Base-by-base conservation (phyloP, 1,140 invertebrate species). In the Branchinecta lindahli region DNA sequence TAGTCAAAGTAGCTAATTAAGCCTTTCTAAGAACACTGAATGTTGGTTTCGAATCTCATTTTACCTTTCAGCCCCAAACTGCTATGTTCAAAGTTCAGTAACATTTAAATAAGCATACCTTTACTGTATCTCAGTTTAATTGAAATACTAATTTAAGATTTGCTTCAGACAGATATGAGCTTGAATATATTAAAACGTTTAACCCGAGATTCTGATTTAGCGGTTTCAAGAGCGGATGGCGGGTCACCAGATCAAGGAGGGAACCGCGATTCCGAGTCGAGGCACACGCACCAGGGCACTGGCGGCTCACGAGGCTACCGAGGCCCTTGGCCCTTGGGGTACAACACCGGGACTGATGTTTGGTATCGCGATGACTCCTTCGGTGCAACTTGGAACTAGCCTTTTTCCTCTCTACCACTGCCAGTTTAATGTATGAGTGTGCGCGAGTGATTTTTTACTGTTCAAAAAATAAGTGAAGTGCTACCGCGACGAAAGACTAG, bases 301-400 rank as follows among this genome's bases (percentile, higher is more conserved):
- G 52, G 52, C 6, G 52, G 12, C 12, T 61, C 52, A 15, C 52
- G 52, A 6, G 12, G 12, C 52, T 20, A 61, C 18, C 18, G 12
- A 15, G 52, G 52, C 12, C 52, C 52, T 61, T 61, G 52, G 52
- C 12, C 52, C 12, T 15, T 12, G 12, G 52, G 12, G 12, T 61
- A 61, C 18, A 61, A 61, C 18, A 15, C 52, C 18, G 18, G 2
- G 12, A 61, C 52, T 61, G 52, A 61, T 15, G 52, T 61, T 20
- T 61, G 52, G 52, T 61, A 61, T 61, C 52, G 52, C 18, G 52
- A 61, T 61, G 52, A 61, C 18, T 61, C 52, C 12, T 61, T 61
- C 18, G 52, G 52, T 12, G 52, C 52, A 61, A 15, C 52, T 61
- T 61, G 52, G 52, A 61, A 61, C 52, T 61, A 61, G 52, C 52